Base-by-base conservation (phyloP, 2,888 invertebrate species). In the Agriopis aurantiaria region DNA sequence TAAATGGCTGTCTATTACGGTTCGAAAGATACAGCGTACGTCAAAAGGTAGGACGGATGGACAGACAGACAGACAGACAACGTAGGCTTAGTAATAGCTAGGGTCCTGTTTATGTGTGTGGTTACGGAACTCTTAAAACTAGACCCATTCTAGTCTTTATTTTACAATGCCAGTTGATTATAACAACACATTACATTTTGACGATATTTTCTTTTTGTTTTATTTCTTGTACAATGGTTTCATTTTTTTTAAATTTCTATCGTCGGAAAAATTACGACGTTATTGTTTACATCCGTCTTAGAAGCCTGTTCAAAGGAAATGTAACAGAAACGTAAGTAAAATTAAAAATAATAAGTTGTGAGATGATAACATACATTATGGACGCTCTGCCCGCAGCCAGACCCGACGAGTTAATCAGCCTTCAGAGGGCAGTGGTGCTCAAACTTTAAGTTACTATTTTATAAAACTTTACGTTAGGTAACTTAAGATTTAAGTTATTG, bases 401-500 rank as follows among this genome's bases (percentile, higher is more conserved):
- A 75, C 85, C 82, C 88, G 88, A 93, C 89, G 89, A 92, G 93
- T 93, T 93, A 93, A 93, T 93, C 93, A 93, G 93, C 85, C 87
- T 84, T 79, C 75, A 73, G 67, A 73, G 73, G 68, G 23, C 85
- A 79, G 73, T 3, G 87, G 14, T 73, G 63, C 85, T 89, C 91
- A 92, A 93, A 88, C 80, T 83, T 82, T 74, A 10, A 1, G 33
- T 33, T 5, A 33, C 33, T 33, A 33, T 33, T 33, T 33, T 33
- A 33, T n/a, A n/a, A n/a, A n/a, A n/a, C n/a, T n/a, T n/a, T n/a
- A n/a, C n/a, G 33, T 1, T 33, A 33, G 3, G 33, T 33, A 33
- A 33, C 33, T 33, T 33, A 33, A 33, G 17, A 23, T 23, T n/a
- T n/a, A n/a, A n/a, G 17, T 23, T 23, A 23, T 23, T 23, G 33